Percentiles rank a stretch among this genome's conserved stretches.
Conservation (phyloP, 2,797 vertebrate species). For the Danio aesculapii region DNA sequence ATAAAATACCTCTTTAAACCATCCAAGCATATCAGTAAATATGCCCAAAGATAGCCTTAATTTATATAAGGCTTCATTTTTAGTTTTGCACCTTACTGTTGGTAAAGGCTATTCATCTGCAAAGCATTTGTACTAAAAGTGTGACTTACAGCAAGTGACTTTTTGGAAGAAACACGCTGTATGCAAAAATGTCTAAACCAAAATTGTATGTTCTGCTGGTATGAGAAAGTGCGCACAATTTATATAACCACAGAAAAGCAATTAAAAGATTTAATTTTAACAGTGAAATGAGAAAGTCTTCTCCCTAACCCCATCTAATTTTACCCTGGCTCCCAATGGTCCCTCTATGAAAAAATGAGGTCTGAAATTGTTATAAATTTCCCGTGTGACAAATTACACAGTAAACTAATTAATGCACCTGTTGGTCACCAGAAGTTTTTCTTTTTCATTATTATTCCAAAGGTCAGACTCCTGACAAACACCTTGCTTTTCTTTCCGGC, state of each 20-base stretch:
- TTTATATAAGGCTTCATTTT: neutral
- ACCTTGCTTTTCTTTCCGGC: constrained; percentile 10
- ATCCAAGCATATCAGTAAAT: neutral
- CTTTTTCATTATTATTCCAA: constrained; percentile 52
- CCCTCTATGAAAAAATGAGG: constrained; percentile 71
- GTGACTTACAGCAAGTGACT: neutral
- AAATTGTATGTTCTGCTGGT: constrained; percentile 14
- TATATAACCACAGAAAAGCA: constrained; percentile 62
- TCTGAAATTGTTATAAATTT: constrained; percentile 77
- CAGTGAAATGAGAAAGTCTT: constrained; percentile 76
- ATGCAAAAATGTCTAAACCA: constrained; percentile 7
- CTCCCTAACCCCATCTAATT: constrained; percentile 55
- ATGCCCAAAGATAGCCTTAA: neutral
- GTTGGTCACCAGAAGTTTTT: constrained; percentile 70
- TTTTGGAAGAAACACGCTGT: constrained; percentile 9
- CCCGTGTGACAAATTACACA: constrained; percentile 76
- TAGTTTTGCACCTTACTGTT: neutral
- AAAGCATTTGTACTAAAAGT: neutral
- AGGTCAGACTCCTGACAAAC: constrained; percentile 52
- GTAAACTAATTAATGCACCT: constrained; percentile 81
- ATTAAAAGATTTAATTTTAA: constrained; percentile 77
- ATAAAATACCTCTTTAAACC: neutral
- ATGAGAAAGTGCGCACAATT: constrained; percentile 35
- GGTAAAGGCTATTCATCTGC: neutral
- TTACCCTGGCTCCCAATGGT: constrained; percentile 68